A percentile compares a stretch with the other conserved stretches of the same genome.
Conservation (phyloP, 2,888 invertebrate genomes). For the Hydriomena furcata region DNA sequence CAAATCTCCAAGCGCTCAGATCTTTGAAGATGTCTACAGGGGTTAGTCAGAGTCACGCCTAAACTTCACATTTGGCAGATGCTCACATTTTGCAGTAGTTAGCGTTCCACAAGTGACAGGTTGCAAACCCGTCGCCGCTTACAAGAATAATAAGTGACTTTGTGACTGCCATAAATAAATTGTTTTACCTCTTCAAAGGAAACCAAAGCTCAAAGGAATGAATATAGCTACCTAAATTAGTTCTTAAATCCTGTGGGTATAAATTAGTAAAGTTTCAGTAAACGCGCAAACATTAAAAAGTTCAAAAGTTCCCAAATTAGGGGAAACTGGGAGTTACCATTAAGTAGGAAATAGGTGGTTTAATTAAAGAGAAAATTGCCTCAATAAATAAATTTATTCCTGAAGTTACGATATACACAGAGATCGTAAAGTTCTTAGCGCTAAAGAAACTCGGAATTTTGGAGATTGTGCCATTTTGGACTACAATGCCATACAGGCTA, state of each 20-base stretch:
- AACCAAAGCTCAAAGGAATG: slow-evolving; percentile 13
- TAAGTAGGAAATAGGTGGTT: slow-evolving; percentile 29
- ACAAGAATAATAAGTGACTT: too few species aligned
- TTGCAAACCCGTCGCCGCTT: too few species aligned
- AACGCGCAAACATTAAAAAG: slow-evolving; percentile 65
- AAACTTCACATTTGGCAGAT: too few species aligned
- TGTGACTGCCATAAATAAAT: too few species aligned
- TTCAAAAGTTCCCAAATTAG: slow-evolving; percentile 46
- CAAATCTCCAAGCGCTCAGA: too few species aligned
- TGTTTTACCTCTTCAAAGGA: background rate
- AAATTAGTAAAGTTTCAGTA: slow-evolving; percentile 66
- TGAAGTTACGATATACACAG: slow-evolving; percentile 19
- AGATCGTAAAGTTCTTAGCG: slow-evolving; percentile 11
- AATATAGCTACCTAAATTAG: slow-evolving; percentile 33
- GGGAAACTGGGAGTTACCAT: slow-evolving; percentile 35
- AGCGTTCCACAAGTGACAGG: too few species aligned
- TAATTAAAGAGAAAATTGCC: slow-evolving; percentile 28
- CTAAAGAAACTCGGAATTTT: background rate
- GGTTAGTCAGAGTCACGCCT: too few species aligned
- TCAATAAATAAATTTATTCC: slow-evolving; percentile 27
- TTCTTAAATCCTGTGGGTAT: slow-evolving; percentile 46
- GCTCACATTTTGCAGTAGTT: too few species aligned
- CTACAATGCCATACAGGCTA: background rate
- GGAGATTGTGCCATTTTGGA: background rate
- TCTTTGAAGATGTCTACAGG: too few species aligned